phyloP scores from a whole-genome alignment of 2,113 vertebrate genomes.

The Dicerorhinus sumatrensis region DNA sequence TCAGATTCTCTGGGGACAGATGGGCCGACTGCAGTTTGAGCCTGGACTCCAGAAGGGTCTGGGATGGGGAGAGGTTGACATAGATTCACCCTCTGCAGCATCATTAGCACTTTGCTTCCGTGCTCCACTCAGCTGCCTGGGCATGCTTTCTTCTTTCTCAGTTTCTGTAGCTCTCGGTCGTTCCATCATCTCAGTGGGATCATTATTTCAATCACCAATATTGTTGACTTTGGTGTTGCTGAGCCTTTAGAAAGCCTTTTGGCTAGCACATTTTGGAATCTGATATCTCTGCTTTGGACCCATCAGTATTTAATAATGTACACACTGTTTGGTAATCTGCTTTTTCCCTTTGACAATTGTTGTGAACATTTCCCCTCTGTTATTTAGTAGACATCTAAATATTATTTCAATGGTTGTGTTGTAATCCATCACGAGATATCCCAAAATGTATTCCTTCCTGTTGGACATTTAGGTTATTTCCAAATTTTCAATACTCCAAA shows the following conservation, averaged over 20 bases:
- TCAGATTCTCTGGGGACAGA: not conserved
- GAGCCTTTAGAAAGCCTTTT: not conserved
- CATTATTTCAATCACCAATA: not conserved
- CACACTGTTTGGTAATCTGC: not conserved
- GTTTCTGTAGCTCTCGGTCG: not conserved
- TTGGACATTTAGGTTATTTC: constrained; percentile 16
- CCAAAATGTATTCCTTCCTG: not conserved
- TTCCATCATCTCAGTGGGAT: not conserved
- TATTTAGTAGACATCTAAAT: not conserved
- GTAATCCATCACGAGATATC: not conserved
- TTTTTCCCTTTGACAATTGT: not conserved
- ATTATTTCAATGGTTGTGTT: not conserved
- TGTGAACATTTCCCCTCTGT: not conserved
- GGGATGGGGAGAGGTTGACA: not conserved
- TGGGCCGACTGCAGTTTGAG: not conserved
- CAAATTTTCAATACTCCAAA: not conserved
- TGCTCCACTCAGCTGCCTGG: not conserved
- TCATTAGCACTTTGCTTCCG: not conserved
- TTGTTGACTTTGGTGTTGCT: not conserved
- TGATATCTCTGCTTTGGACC: not conserved
- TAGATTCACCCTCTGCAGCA: fast-evolving
- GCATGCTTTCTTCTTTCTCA: not conserved
- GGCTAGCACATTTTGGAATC: not conserved
- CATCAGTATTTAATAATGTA: not conserved
- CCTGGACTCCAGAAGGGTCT: not conserved